Base-by-base conservation (phyloP, 2,888 invertebrate genomes). In the Synergus japonicus region DNA sequence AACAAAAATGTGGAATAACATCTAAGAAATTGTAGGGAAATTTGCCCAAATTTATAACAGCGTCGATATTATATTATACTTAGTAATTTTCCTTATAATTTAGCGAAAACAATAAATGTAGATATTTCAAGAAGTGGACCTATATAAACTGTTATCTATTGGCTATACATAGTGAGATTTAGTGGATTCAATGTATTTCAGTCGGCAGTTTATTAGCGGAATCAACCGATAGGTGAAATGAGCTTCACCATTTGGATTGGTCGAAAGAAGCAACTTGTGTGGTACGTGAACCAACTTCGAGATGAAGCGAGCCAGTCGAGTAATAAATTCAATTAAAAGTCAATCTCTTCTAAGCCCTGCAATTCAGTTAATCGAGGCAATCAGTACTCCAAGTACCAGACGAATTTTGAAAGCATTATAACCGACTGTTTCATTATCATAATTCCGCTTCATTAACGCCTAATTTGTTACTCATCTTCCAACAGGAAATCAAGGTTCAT, bases 241-340 rank as follows among this genome's bases (percentile, higher is more conserved):
- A 54, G 37, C 54, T 49, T 73, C 49, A 54, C 13, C 49, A 4
- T 73, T 73, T 54, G 49, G 49, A 73, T 54, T 69, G 49, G 15
- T 29, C 8, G 37, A 69, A 73, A 73, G 49, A 73, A 73, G 69
- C 49, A 49, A 54, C 69, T 54, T 49, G 73, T 73, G 37, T 73
- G 73, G 49, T 54, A 73, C 73, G 73, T 73, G 73, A 41, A 54
- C 73, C 5, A 54, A 73, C 73, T 73, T 73, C 5, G 73, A 54
- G 54, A 73, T 73, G 37, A 54, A 54, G 37, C 54, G n/a, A 37
- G n/a, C 73, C 49, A 73, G 54, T 73, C 54, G 54, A 13, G 73
- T 49, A 54, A 73, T 73, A 54, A 54, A 54, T 73, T 73, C 54
- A 73, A 73, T 73, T 73, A 73, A 73, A 73, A 73, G 73, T 37